Conservation (phyloP, 2,888 invertebrate species). For the Colostygia pectinataria region DNA sequence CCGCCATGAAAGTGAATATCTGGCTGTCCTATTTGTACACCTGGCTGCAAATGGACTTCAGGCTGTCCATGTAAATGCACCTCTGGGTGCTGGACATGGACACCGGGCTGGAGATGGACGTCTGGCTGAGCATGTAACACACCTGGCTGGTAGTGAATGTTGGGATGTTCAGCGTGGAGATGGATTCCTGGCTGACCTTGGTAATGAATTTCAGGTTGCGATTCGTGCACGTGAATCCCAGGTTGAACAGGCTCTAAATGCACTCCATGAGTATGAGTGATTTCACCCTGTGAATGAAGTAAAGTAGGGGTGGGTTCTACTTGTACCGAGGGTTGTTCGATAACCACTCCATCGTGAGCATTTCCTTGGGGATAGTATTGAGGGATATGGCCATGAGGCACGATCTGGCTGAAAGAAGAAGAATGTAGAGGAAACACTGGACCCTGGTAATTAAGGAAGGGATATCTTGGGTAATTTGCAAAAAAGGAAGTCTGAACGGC, state of each 20-base stretch:
- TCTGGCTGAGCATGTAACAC: constrained; percentile 34
- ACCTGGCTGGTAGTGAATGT: constrained; percentile 32
- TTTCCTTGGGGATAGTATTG: constrained; percentile 38
- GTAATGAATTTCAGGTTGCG: constrained; percentile 39
- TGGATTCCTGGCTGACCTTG: constrained; percentile 39
- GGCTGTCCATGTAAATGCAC: constrained; percentile 35
- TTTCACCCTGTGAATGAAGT: constrained; percentile 33
- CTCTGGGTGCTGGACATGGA: constrained; percentile 29
- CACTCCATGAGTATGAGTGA: constrained; percentile 34
- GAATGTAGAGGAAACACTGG: constrained; percentile 49
- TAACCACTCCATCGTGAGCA: constrained; percentile 44
- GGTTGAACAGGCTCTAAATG: constrained; percentile 38
- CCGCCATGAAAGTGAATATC: constrained; percentile 26
- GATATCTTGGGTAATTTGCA: constrained; percentile 73
- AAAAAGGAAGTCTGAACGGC: constrained; percentile 73
- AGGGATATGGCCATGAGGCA: constrained; percentile 54
- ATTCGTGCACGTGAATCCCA: constrained; percentile 35
- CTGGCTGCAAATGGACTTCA: constrained; percentile 34
- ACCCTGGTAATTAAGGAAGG: constrained; percentile 60
- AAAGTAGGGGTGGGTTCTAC: constrained; percentile 46
- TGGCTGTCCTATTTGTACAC: constrained; percentile 30
- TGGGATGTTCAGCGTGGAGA: constrained; percentile 26
- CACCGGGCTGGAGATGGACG: constrained; percentile 29
- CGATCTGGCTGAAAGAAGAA: constrained; percentile 41
- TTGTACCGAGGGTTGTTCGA: constrained; percentile 47